Percentiles rank a stretch among this genome's conserved stretches.
phyloP scores from a whole-genome alignment of 1,140 invertebrate genomes.

The Papilio polytes region DNA sequence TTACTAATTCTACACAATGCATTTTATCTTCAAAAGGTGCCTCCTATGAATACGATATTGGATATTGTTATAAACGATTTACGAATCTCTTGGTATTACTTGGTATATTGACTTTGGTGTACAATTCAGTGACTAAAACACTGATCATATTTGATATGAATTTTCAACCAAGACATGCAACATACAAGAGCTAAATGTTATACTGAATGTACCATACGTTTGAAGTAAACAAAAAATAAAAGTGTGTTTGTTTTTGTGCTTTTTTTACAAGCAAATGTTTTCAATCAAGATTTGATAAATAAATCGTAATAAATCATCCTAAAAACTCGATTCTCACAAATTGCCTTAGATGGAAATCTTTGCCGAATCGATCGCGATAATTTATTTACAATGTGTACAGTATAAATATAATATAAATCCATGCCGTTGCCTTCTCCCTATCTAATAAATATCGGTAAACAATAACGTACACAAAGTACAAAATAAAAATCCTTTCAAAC shows the following conservation, averaged over 20 bases:
- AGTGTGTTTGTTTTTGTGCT: not conserved
- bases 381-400: not conserved
- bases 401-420: not conserved
- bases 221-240: not conserved
- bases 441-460: not conserved
- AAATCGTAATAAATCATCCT: too few species aligned
- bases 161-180: not conserved
- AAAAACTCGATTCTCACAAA: not conserved
- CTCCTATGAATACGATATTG: not conserved
- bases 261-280: not conserved
- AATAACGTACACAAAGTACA: not conserved
- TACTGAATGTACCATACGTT: not conserved
- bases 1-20: conserved; percentile 11
- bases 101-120: not conserved
- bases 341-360: not conserved
- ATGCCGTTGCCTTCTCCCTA: not conserved
- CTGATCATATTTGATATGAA: not conserved
- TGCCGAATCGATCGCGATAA: not conserved
- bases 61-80: not conserved
- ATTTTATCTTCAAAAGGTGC: not conserved
- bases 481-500: conserved; percentile 26
- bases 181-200: too few species aligned
- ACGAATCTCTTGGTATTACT: not conserved
- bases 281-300: too few species aligned
- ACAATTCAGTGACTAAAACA: not conserved